Conservation (phyloP, 2,113 vertebrate species). For the Oryzias melastigma region DNA sequence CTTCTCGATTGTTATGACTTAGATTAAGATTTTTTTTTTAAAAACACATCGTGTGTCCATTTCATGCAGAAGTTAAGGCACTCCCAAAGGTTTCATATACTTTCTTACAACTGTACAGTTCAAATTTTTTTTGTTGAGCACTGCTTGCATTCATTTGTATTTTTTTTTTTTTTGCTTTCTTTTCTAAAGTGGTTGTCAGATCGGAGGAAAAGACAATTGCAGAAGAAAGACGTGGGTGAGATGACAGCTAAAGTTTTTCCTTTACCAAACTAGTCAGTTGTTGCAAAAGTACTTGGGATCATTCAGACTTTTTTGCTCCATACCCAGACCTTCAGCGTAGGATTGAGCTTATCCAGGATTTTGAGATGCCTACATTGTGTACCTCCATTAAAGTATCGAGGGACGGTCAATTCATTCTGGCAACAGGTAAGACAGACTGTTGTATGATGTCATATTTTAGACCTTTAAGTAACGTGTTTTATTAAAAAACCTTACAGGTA, state of each 20-base stretch:
- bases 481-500: slow-evolving; percentile 74
- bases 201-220: slow-evolving; percentile 90
- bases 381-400: slow-evolving; percentile 91
- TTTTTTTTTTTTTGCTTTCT: background rate
- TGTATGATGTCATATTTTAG: too few relatives aligned
- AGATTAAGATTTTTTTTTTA: too few relatives aligned
- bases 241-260: slow-evolving; percentile 12
- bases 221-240: slow-evolving; percentile 96
- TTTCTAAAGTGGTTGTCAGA: slow-evolving; percentile 91
- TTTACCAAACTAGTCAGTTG: accelerated
- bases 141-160: background rate
- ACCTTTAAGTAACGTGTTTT: too few relatives aligned
- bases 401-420: slow-evolving; percentile 95
- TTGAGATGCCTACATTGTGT: slow-evolving; percentile 96
- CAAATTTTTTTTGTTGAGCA: too few relatives aligned
- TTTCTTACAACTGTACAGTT: too few relatives aligned
- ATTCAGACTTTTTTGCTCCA: background rate
- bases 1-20: too few relatives aligned
- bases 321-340: slow-evolving; percentile 88
- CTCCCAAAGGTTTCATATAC: background rate
- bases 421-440: slow-evolving; percentile 79
- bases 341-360: slow-evolving; percentile 98
- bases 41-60: too few relatives aligned
- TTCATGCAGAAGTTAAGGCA: too few relatives aligned
- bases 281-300: background rate